These are phyloP conservation scores for Drosophila helvetica DNA, from an alignment of 2,888 invertebrate species.

Conservation along the genomic window DNA sequence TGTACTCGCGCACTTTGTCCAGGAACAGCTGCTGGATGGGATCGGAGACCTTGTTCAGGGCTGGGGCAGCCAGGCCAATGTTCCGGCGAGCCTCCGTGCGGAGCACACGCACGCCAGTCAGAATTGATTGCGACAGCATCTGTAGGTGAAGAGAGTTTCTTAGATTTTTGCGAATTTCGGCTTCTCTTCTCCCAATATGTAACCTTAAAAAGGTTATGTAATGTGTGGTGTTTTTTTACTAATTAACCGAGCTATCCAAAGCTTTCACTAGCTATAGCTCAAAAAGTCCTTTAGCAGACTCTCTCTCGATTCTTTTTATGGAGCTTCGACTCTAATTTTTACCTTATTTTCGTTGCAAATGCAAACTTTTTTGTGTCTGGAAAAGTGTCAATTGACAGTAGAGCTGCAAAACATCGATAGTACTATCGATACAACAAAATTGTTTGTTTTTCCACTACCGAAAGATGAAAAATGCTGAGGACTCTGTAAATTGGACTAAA, in stretches of 20 bases:
- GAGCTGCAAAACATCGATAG: too few species aligned
- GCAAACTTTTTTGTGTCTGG: conserved; percentile 29
- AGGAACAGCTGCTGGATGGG: conserved; percentile 97
- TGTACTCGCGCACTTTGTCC: conserved; percentile 96
- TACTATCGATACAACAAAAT: too few species aligned
- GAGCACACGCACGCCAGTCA: conserved; percentile 85
- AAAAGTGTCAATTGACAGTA: conserved; percentile 35
- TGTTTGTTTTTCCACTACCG: too few species aligned
- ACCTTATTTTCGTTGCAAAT: conserved; percentile 54
- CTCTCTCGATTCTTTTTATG: background rate
- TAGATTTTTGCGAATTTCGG: background rate
- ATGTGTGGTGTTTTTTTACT: conserved; percentile 41
- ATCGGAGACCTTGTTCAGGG: conserved; percentile 89
- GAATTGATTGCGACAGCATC: conserved; percentile 86
- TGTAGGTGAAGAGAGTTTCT: conserved; percentile 66
- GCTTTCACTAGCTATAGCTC: background rate
- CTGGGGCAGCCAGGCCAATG: conserved; percentile 89
- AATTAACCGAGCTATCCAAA: background rate
- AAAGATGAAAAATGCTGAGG: too few species aligned
- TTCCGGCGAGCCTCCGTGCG: conserved; percentile 87
- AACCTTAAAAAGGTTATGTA: conserved; percentile 82
- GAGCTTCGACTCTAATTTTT: conserved; percentile 6
- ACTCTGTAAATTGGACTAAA: too few species aligned
- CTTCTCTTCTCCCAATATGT: conserved; percentile 40
- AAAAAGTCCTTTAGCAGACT: accelerated